Evolutionary conservation across 2,113 vertebrate genomes (phyloP).

Genomic region (Leptobrachium leishanense): DNA sequence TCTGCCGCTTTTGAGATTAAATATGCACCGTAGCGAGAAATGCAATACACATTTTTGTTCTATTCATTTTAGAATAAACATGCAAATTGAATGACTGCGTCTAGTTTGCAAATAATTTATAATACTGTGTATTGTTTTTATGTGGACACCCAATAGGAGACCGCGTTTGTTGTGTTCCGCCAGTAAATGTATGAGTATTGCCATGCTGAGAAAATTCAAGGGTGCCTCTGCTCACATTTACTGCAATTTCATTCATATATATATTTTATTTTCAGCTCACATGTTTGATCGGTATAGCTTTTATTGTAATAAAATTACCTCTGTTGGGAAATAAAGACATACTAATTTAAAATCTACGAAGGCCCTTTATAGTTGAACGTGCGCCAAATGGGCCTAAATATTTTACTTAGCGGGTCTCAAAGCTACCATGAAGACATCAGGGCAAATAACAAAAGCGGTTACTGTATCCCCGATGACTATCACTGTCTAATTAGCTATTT

Average conservation of each 20-base stretch:
- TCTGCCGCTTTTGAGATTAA: constrained; percentile 1
- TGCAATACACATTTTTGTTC: neutral
- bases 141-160: neutral
- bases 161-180: neutral
- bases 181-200: neutral
- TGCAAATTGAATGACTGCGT: neutral
- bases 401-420: constrained; percentile 26
- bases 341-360: constrained; percentile 21
- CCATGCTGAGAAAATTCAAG: neutral
- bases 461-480: constrained; percentile 25
- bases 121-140: neutral
- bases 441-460: constrained; percentile 10
- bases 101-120: constrained; percentile 10
- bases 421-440: constrained; percentile 16
- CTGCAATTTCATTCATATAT: neutral
- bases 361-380: constrained; percentile 20
- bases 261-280: neutral
- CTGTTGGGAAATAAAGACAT: constrained; percentile 31
- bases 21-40: neutral
- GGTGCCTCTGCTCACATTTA: neutral
- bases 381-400: constrained; percentile 26
- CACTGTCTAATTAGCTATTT: constrained; percentile 42
- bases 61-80: neutral
- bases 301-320: constrained; percentile 22
- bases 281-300: constrained; percentile 11